Conservation (phyloP, 1,140 invertebrate species). For the Pogonomyrmex californicus region DNA sequence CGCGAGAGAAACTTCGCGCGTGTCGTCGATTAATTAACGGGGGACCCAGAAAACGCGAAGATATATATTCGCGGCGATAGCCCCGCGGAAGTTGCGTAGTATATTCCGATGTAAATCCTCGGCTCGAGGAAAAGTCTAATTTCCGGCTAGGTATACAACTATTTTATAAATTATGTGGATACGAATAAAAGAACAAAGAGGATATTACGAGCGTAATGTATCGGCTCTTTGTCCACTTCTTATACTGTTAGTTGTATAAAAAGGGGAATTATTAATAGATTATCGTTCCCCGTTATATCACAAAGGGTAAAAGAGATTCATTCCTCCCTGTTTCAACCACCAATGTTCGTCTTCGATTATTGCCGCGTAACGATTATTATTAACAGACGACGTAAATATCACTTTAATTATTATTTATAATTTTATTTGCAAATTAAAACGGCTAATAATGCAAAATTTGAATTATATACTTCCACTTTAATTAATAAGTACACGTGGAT, state of each 20-base stretch:
- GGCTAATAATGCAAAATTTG: background rate
- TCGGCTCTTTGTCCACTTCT: background rate
- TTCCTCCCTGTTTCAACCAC: background rate
- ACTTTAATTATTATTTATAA: background rate
- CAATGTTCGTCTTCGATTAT: background rate
- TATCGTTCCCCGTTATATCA: slow-evolving; percentile 45
- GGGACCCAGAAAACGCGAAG: slow-evolving; percentile 22
- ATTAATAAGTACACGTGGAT: background rate
- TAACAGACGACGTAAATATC: background rate
- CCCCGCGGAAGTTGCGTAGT: slow-evolving; percentile 45
- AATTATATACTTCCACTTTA: background rate
- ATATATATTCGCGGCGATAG: background rate
- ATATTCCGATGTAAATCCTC: background rate
- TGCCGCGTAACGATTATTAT: background rate
- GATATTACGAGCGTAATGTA: background rate
- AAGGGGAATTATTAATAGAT: slow-evolving; percentile 38
- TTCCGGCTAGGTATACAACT: background rate
- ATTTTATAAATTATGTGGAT: background rate
- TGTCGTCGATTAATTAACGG: slow-evolving; percentile 60
- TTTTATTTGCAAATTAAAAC: too few relatives aligned
- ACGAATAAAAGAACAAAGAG: background rate
- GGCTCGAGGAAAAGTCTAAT: background rate
- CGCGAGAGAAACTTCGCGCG: slow-evolving; percentile 47
- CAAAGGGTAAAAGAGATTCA: slow-evolving; percentile 8
- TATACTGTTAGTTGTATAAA: background rate